Base-by-base conservation (phyloP, 1,140 invertebrate species). In the Drosophila watanabei region DNA sequence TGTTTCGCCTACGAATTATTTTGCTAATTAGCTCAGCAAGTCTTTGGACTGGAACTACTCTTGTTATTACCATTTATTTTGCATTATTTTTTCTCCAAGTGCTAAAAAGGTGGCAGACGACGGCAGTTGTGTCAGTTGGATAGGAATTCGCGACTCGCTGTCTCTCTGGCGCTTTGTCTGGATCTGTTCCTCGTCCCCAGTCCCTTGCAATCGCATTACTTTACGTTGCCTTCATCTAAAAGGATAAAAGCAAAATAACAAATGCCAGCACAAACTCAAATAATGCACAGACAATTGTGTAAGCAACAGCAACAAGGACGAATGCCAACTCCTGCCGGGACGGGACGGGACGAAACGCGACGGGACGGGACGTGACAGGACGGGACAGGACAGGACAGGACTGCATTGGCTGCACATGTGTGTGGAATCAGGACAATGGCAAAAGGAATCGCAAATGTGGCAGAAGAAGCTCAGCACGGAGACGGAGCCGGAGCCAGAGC, bases 391-490 rank as follows among this genome's bases (percentile, higher is more conserved):
- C 46, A 28, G 46, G 13, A 18, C 13, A 20, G 52, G 52, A 13
- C 39, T 56, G 49, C 57, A 59, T n/a, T 59, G 46, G 46, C 41
- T 37, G 35, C 41, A 63, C 49, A 48, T 51, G 39, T 37, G 61
- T 45, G 48, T 70, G 20, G 57, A 60, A 54, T 62, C 58, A 49
- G 62, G 49, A 61, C 49, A 61, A 57, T 69, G 80, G 68, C 75
- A 82, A 86, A 85, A 86, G 82, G 82, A 85, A 86, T 86, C 82
- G 60, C 75, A 85, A 85, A 86, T 86, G 82, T 86, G 79, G 75
- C 82, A 85, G 71, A 61, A 65, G 60, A 63, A 78, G 37, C 35
- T 46, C 37, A 59, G 45, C 45, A 24, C 30, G 54, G n/a, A 35
- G 54, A 32, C 16, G 33, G 52, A 57, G 35, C 2, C 0, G 32